phyloP scores from a whole-genome alignment of 2,888 invertebrate species.

The Drosophila aldrichi region DNA sequence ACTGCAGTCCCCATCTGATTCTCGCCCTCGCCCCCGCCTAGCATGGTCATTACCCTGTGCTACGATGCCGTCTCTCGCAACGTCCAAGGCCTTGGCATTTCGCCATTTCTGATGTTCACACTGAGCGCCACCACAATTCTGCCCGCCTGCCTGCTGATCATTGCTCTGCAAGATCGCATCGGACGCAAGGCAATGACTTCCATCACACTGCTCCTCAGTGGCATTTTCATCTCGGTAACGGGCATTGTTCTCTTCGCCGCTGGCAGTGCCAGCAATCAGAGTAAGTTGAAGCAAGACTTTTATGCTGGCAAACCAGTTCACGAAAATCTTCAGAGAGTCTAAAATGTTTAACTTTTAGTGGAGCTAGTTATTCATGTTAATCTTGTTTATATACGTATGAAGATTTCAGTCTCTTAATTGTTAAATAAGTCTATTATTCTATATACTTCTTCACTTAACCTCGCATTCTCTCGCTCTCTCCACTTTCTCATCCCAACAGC shows the following conservation, averaged over 20 bases:
- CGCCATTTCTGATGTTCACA: conserved; percentile 87
- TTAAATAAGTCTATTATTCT: too few species aligned
- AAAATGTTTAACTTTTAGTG: background rate
- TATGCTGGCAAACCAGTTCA: background rate
- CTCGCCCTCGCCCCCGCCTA: conserved; percentile 63
- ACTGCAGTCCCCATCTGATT: conserved; percentile 9
- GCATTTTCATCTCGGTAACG: conserved; percentile 86
- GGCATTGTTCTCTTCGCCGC: conserved; percentile 83
- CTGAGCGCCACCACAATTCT: conserved; percentile 87
- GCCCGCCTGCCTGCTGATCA: conserved; percentile 86
- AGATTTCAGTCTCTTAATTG: too few species aligned
- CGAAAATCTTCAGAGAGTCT: background rate
- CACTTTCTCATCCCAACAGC: conserved; percentile 43
- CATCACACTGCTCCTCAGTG: conserved; percentile 86
- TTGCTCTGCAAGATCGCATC: conserved; percentile 84
- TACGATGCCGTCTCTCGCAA: conserved; percentile 88
- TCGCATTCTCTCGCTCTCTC: too few species aligned
- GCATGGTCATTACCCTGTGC: conserved; percentile 88
- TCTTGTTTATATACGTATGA: too few species aligned
- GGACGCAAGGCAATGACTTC: conserved; percentile 87
- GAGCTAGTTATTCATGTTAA: too few species aligned
- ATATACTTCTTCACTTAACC: too few species aligned
- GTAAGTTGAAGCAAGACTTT: conserved; percentile 46
- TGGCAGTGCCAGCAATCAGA: conserved; percentile 45
- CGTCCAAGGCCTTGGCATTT: conserved; percentile 87